These are phyloP conservation scores for Ctenochaetus hawaiiensis DNA, from an alignment of 2,797 vertebrate genomes.

Conservation along the genomic window DNA sequence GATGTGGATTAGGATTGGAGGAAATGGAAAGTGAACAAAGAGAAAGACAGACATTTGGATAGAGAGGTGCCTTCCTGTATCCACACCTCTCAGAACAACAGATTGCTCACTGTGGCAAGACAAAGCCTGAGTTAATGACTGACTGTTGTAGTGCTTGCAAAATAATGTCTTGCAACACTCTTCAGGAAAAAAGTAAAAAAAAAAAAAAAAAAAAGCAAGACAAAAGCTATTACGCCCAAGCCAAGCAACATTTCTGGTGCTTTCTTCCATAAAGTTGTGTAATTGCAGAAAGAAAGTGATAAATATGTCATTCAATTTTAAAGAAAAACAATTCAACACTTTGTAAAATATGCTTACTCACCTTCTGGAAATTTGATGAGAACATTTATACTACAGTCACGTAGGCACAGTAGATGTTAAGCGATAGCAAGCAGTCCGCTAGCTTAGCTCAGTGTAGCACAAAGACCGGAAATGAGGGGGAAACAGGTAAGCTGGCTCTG, in stretches of 20 bases:
- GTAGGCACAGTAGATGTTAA: background rate
- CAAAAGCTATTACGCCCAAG: constrained; percentile 40
- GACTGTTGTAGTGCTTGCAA: constrained; percentile 15
- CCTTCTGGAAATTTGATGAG: background rate
- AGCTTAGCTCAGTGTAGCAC: background rate
- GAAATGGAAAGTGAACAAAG: constrained; percentile 36
- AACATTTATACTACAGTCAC: background rate
- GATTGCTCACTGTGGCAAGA: constrained; percentile 25
- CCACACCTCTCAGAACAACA: constrained; percentile 15
- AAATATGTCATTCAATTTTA: background rate
- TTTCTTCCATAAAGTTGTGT: background rate
- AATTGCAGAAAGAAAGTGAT: constrained; percentile 1
- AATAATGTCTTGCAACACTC: constrained; percentile 16
- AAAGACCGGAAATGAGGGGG: constrained; percentile 1
- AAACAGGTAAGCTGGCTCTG: background rate
- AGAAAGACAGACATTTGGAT: constrained; percentile 27
- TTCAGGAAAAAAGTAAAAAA: background rate
- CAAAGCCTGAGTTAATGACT: background rate
- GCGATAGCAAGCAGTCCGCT: background rate
- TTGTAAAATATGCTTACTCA: background rate
- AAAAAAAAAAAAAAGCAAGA: constrained; percentile 14
- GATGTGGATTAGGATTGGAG: background rate
- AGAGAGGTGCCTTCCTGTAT: constrained; percentile 10
- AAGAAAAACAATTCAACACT: background rate
- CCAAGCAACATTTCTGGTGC: background rate